These are phyloP conservation scores for Anguilla obscura DNA, from an alignment of 2,797 vertebrate species.

Conservation along the genomic window DNA sequence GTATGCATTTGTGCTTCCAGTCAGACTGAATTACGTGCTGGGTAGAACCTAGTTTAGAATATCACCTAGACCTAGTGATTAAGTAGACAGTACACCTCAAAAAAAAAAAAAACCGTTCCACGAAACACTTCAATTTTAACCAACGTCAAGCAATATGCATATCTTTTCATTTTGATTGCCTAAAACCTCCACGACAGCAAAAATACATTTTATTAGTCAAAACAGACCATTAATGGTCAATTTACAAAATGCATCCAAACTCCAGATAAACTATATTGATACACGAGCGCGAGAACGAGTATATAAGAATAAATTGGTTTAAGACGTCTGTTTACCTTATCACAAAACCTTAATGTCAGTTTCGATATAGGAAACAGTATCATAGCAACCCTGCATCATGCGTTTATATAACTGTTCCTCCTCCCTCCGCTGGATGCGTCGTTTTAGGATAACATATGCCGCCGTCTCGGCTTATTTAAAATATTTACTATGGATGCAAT, in stretches of 20 bases:
- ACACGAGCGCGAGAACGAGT: neutral
- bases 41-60: neutral
- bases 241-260: neutral
- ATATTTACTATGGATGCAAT: neutral
- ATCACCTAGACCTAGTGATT: neutral
- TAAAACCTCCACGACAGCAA: no score
- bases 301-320: neutral
- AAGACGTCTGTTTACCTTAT: neutral
- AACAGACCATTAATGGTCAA: neutral
- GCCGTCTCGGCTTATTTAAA: neutral
- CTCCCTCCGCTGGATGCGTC: neutral
- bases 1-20: neutral
- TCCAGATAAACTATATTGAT: neutral
- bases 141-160: neutral
- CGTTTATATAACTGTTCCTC: conserved; percentile 7
- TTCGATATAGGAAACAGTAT: conserved; percentile 2
- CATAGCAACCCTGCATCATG: conserved; percentile 5
- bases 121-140: neutral
- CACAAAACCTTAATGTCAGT: neutral
- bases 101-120: neutral
- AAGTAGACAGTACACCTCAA: neutral
- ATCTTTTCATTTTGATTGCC: no score
- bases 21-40: neutral
- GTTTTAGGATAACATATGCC: neutral
- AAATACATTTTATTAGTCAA: neutral